Conservation (phyloP, 1,140 invertebrate genomes). For the Brachionus plicatilis region DNA sequence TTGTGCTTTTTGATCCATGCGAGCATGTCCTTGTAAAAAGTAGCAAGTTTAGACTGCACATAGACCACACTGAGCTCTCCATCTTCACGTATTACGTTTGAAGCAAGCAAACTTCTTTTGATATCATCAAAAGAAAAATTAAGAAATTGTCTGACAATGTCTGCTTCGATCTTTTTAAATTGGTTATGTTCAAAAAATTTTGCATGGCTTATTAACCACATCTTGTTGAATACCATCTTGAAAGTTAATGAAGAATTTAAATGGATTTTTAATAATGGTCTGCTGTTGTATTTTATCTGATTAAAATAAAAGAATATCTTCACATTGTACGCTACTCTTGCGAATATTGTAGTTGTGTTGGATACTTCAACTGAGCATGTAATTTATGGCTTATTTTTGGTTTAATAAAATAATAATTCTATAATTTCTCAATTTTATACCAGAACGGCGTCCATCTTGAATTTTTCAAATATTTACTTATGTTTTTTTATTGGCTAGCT, state of each 20-base stretch:
- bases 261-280: not conserved
- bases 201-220: not conserved
- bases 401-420: too few relatives aligned
- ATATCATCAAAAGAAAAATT: not conserved
- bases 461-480: not conserved
- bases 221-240: not conserved
- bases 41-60: not conserved
- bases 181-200: not conserved
- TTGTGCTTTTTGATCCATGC: constrained; percentile 19
- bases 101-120: not conserved
- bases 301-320: not conserved
- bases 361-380: not conserved
- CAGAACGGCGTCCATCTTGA: not conserved
- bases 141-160: not conserved
- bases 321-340: not conserved
- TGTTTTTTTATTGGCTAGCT: not conserved
- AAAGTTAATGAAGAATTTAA: not conserved
- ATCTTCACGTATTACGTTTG: not conserved
- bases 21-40: not conserved
- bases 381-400: too few relatives aligned
- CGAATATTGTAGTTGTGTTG: not conserved
- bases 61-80: not conserved
- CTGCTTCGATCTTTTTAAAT: not conserved
- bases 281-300: not conserved
- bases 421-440: not conserved